Conservation (phyloP, 1,140 invertebrate genomes). For the Trichoplusia ni region DNA sequence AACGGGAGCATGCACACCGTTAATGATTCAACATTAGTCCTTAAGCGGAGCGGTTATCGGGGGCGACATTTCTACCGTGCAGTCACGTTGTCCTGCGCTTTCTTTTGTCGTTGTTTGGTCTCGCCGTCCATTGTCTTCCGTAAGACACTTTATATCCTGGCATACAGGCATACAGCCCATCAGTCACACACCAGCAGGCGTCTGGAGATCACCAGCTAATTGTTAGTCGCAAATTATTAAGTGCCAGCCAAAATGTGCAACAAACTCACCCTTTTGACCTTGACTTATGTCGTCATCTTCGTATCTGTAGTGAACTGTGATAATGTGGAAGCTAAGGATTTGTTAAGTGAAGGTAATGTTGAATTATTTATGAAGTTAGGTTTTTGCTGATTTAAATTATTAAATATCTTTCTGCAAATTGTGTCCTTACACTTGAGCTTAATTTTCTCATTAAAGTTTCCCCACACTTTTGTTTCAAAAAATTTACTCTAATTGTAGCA, state of each 20-base stretch:
- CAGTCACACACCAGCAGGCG: constrained; percentile 65
- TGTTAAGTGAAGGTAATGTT: constrained; percentile 57
- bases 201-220: constrained; percentile 53
- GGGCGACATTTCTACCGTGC: constrained; percentile 70
- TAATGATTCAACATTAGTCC: constrained; percentile 73
- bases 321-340: constrained; percentile 50
- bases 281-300: constrained; percentile 66
- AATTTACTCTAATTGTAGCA: too few relatives aligned
- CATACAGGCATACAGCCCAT: constrained; percentile 58
- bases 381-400: too few relatives aligned
- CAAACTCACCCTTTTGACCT: constrained; percentile 61
- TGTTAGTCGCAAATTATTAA: constrained; percentile 28
- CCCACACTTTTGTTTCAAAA: too few relatives aligned
- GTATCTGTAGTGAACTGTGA: constrained; percentile 63
- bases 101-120: constrained; percentile 74
- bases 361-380: background rate
- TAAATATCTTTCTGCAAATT: too few relatives aligned
- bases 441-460: too few relatives aligned
- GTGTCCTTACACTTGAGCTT: too few relatives aligned
- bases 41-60: constrained; percentile 58
- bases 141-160: constrained; percentile 78
- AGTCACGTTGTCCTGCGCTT: constrained; percentile 75
- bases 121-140: constrained; percentile 69
- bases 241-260: constrained; percentile 60
- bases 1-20: constrained; percentile 57